Conservation (phyloP, 1,140 invertebrate species). For the Brachystomella parvula region DNA sequence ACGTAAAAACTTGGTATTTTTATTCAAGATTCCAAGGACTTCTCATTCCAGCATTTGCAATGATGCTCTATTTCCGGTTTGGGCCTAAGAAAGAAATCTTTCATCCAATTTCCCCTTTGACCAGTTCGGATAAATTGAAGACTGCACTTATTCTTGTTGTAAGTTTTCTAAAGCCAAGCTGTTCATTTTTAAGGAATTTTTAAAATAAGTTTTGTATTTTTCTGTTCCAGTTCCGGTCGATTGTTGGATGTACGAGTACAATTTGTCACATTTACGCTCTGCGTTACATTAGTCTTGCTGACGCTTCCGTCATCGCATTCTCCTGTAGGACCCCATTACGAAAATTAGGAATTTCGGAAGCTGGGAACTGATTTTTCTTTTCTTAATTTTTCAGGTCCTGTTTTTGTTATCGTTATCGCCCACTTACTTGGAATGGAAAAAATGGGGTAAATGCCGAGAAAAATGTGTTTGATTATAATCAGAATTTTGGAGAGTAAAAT, state of each 20-base stretch:
- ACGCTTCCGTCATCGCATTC: conserved; percentile 2
- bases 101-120: conserved; percentile 20
- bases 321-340: background rate
- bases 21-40: conserved; percentile 27
- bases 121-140: conserved; percentile 12
- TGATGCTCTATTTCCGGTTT: conserved; percentile 15
- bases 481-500: background rate
- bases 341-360: background rate
- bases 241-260: background rate
- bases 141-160: conserved; percentile 4
- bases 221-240: background rate
- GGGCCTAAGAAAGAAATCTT: conserved; percentile 18
- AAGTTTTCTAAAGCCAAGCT: background rate
- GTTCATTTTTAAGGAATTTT: background rate
- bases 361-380: background rate
- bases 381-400: background rate
- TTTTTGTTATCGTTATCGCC: conserved; percentile 3
- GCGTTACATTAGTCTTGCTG: background rate
- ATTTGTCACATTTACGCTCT: background rate
- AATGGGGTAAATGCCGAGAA: background rate
- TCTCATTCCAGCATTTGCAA: conserved; percentile 17
- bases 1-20: background rate
- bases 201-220: conserved; percentile 3
- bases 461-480: too few relatives aligned
- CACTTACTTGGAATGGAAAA: conserved; percentile 1